Evolutionary conservation across 2,797 vertebrate genomes (phyloP), one percentile per base, ranked within the genome.

Genomic region (Euthynnus affinis): DNA sequence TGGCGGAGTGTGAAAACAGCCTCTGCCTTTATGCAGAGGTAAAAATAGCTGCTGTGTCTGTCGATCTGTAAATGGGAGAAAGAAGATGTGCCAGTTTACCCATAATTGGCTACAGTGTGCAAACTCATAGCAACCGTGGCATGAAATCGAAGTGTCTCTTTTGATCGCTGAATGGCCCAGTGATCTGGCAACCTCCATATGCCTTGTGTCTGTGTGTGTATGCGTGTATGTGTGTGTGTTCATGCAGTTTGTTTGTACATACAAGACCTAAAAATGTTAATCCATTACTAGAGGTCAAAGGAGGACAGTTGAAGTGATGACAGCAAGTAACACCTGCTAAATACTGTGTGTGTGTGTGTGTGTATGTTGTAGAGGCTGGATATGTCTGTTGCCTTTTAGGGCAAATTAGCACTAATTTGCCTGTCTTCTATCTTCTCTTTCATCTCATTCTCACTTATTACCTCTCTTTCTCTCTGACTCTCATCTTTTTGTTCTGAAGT

Each of bases 1-100:
- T 89, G 88, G 87, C 83, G n/a, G 88, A 86, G 90, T 89, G 89
- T 91, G 92, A 94, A 94, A 93, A 87, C 88, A 85, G 62, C 60
- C 76, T 80, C 79, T 70, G 75, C 88, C 88, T 92, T 90, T 84
- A 84, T 90, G 76, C 78, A 32, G 84, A 64, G 74, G 84, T 93
- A 94, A 92, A 94, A 93, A 94, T 94, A 94, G 87, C 87, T 56
- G 75, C 87, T 34, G 65, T 55, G 78, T 74, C 83, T 87, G 89
- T 91, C 74, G 80, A 86, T 91, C 85, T 91, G 80, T 81, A 83
- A 90, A 82, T 55, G 62, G 62, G 61, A 82, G 79, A 83, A 64
- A 81, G 82, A 82, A 69, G 76, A 90, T 61, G 81, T 69, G 82
- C 63, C 32, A 51, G 80, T 87, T 86, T 81, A 81, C 76, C 74